Evolutionary conservation across 2,797 vertebrate species (phyloP), one percentile per base, ranked within the genome.

Genomic region (Malurus leucopterus): DNA sequence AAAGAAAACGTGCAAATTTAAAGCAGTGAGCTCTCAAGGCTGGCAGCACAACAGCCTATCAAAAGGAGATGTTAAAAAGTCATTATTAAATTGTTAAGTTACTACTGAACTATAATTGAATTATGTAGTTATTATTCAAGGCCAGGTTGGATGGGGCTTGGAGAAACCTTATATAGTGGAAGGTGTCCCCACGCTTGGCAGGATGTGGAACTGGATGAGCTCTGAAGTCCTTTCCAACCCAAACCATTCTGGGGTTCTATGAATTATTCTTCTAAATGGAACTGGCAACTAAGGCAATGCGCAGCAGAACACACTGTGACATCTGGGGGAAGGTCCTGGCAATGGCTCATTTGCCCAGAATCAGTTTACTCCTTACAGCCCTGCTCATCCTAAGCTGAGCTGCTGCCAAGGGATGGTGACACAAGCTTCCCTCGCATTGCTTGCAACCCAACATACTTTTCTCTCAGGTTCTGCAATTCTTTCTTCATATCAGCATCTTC

Each of bases 401-500:
- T 11, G 30, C 67, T 67, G 63, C 59, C 62, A 23, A 17, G 11
- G 30, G 19, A 51, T 2, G 54, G 49, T 8, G 84, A 50, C 49
- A 50, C 36, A 51, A 65, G 30, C 29, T 30, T 12, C 57, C 30
- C 43, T n/a, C 7, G 9, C 11, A 9, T 2, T 20, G 7, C 32
- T n/a, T 26, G 55, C 38, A 67, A 61, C 22, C 8, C 36, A 24
- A 97, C 98, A 64, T 97, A 99, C 99, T 99, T 99, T 95, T 99
- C 99, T 92, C 98, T 97, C 61, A 99, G 98, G 71, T 96, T 98
- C 95, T 99, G 98, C 51, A 99, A 95, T 84, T 99, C 99, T 83
- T 93, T 99, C 96, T 98, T 99, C 95, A 99, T 98, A 92, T 99
- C 99, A 0, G 98, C 98, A 11, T 99, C 99, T 93, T 99, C 99